Conservation (phyloP, 2,797 vertebrate species). For the Peromyscus eremicus region DNA sequence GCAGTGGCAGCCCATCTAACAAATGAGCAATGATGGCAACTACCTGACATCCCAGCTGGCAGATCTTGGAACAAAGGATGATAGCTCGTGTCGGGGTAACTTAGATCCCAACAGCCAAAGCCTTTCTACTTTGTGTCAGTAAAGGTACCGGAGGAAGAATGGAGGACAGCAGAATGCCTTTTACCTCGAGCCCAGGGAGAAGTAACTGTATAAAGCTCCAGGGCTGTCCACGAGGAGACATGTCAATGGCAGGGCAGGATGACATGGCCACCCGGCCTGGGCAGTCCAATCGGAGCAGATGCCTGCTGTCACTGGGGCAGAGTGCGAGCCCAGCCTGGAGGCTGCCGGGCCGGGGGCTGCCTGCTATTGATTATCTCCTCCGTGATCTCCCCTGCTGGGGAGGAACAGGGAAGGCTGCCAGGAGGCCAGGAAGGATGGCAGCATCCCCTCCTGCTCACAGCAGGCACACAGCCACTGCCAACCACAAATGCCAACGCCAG, state of each 20-base stretch:
- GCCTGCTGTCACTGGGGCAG: neutral
- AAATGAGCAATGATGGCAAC: neutral
- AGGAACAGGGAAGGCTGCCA: neutral
- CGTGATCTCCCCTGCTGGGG: neutral
- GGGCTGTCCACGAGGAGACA: neutral
- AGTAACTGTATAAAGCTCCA: neutral
- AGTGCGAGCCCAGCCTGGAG: neutral
- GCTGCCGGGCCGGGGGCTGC: neutral
- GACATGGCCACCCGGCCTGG: neutral
- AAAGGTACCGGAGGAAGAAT: neutral
- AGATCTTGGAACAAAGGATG: neutral
- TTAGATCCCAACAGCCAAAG: neutral
- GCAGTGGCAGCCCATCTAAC: neutral
- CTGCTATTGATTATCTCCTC: constrained; percentile 31
- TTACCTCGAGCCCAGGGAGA: constrained; percentile 3
- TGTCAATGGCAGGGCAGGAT: neutral
- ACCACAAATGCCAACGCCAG: neutral
- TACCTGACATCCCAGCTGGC: neutral
- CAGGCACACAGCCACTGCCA: neutral
- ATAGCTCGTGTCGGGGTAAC: accelerated
- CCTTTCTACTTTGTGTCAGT: neutral
- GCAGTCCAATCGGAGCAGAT: neutral
- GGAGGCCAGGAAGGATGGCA: neutral
- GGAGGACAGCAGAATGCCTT: neutral
- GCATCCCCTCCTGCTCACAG: neutral